Evolutionary conservation across 30 jellyfish, hydroid and myxozoan genomes (phyloP), one percentile per base, ranked within the genome.

Genomic region (Clytia hemisphaerica): DNA sequence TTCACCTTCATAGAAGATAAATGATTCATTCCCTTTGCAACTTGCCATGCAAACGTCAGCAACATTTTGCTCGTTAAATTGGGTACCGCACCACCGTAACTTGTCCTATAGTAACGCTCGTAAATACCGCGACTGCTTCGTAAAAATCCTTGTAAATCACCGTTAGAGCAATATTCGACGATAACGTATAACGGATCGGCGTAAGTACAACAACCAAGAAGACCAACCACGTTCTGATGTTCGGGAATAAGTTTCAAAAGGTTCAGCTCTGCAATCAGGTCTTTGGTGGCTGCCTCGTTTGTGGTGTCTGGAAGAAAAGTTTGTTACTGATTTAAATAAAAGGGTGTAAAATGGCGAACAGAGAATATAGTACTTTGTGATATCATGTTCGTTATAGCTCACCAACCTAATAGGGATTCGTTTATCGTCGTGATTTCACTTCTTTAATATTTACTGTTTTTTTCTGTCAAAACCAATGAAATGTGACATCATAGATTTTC

Each of bases 131-230:
- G 74, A 58, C 97, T 88, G 72, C 80, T 88, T 26, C 97, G 64
- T 18, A 88, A 71, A 46, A 88, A 80, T 27, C 97, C 97, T 68
- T 88, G 97, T 33, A 88, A 71, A 50, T 88, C 97, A 28, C 97
- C 97, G 40, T 88, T 80, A 9, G 94, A 81, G 58, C 97, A 88
- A 58, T 77, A 88, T 71, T 88, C 97, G 21, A 88, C 97, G 22
- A 88, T 88, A 21, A 88, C 94, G 79, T 81, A 72, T 45, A 88
- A 32, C 5, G 93, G 97, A 15, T 88, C 97, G 34, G 67, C 26
- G 26, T 92, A 46, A 7, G 97, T 55, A 64, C 97, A 88, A 53
- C 97, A 88, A 12, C 97, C 97, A 19, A 77, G 81, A 29, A 88
- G 69, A 34, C 97, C 82, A 25, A 88, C 86, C 26, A 88, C 97